Evolutionary conservation across 2,113 vertebrate species (phyloP), one percentile per base, ranked within the genome.

Genomic region (Clarias macrocephalus): DNA sequence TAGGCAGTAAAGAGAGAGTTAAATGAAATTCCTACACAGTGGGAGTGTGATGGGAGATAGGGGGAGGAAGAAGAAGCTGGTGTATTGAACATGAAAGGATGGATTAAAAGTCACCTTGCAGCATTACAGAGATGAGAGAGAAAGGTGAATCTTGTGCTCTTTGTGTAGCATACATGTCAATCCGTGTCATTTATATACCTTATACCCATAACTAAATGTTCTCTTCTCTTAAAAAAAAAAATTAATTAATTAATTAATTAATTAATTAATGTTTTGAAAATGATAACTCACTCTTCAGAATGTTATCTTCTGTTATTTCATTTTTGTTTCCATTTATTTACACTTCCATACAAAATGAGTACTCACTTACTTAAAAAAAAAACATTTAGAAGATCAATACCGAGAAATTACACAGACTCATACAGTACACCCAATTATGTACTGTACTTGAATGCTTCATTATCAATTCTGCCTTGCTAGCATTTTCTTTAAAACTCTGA

Each of bases 21-120:
- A 42, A 85, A 48, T 62, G 23, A 80, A 82, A 76, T 62, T 56
- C 54, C 63, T 70, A 86, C 66, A 75, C 30, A 54, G 63, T 30
- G 13, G 33, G 73, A 73, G 54, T 60, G 54, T 81, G 65, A 80
- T 25, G 19, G 57, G 72, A 70, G 63, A 70, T n/a, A 23, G 23
- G 48, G 23, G 48, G 54, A 85, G 57, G 62, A 87, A 76, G 80
- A 23, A 30, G 65, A 83, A 83, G 68, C 75, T 33, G 80, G 6
- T 12, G 72, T 28, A 54, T 56, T 62, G 5, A 52, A 65, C 77
- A 84, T 82, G 85, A 88, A 77, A 83, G 75, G 54, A 81, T 65
- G 88, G 80, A 85, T 88, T 85, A 86, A 86, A 84, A 48, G 73
- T 89, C 83, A 89, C 88, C 86, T 83, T 89, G 85, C 13, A 68